A percentile compares a stretch with the other conserved stretches of the same genome.
These are phyloP conservation scores for Columba livia DNA, from an alignment of 2,113 vertebrate genomes.

Conservation along the genomic window DNA sequence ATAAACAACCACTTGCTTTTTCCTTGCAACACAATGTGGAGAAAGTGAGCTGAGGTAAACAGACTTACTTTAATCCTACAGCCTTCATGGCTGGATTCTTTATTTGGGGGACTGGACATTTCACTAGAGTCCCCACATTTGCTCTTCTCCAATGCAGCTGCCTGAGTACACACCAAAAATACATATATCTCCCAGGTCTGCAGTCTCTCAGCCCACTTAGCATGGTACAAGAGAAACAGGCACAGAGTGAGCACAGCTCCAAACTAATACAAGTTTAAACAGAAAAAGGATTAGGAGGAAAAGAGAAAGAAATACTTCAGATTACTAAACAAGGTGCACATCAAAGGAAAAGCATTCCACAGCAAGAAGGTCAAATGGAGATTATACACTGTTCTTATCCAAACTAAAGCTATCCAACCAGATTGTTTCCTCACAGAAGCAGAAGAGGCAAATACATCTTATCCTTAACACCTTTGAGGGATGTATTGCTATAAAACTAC, in stretches of 20 bases:
- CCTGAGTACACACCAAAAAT: not conserved
- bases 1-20: not conserved
- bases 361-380: not conserved
- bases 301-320: not conserved
- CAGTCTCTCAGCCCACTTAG: fast-evolving
- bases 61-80: conserved; percentile 12
- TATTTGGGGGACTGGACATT: not conserved
- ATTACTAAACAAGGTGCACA: not conserved
- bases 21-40: not conserved
- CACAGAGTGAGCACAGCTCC: not conserved
- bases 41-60: not conserved
- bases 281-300: not conserved
- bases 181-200: not conserved
- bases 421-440: fast-evolving
- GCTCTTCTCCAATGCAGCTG: conserved; percentile 11
- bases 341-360: not conserved
- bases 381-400: not conserved
- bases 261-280: not conserved
- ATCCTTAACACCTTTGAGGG: not conserved
- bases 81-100: not conserved
- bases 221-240: not conserved
- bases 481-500: not conserved
- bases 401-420: not conserved
- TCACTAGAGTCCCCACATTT: not conserved
- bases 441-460: not conserved